These are phyloP conservation scores for Pomacea maculata DNA, from an alignment of 1,140 invertebrate genomes.

Conservation along the genomic window DNA sequence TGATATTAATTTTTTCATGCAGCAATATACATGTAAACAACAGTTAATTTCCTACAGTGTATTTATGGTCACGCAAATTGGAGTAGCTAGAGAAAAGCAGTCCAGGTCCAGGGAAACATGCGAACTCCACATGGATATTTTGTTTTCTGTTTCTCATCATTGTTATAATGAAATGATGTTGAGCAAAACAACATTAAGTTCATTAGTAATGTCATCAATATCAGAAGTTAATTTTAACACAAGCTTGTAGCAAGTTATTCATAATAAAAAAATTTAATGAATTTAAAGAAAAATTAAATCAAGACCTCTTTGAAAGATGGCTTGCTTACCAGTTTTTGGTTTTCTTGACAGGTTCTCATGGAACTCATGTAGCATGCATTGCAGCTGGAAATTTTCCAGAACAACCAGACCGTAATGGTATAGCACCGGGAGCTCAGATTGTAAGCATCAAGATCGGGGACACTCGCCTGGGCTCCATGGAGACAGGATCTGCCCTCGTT, in stretches of 20 bases:
- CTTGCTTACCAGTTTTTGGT: neutral
- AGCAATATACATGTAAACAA: too few relatives aligned
- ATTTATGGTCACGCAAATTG: too few relatives aligned
- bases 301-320: neutral
- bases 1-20: too few relatives aligned
- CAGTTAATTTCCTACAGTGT: too few relatives aligned
- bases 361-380: slow-evolving; percentile 96
- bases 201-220: too few relatives aligned
- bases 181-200: too few relatives aligned
- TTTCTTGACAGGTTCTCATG: slow-evolving; percentile 82
- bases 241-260: neutral
- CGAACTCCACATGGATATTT: too few relatives aligned
- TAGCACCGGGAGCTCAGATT: slow-evolving; percentile 96
- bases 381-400: slow-evolving; percentile 92
- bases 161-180: too few relatives aligned
- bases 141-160: too few relatives aligned
- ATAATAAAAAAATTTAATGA: neutral
- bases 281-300: neutral
- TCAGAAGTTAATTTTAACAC: too few relatives aligned
- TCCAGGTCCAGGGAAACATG: too few relatives aligned
- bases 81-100: too few relatives aligned
- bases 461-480: slow-evolving; percentile 89
- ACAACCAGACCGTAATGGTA: slow-evolving; percentile 88
- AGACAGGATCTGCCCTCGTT: slow-evolving; percentile 91
- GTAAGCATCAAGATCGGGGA: slow-evolving; percentile 93